Evolutionary conservation across 2,797 vertebrate genomes (phyloP), one percentile per base, ranked within the genome.

Genomic region (Oryzias sinensis): DNA sequence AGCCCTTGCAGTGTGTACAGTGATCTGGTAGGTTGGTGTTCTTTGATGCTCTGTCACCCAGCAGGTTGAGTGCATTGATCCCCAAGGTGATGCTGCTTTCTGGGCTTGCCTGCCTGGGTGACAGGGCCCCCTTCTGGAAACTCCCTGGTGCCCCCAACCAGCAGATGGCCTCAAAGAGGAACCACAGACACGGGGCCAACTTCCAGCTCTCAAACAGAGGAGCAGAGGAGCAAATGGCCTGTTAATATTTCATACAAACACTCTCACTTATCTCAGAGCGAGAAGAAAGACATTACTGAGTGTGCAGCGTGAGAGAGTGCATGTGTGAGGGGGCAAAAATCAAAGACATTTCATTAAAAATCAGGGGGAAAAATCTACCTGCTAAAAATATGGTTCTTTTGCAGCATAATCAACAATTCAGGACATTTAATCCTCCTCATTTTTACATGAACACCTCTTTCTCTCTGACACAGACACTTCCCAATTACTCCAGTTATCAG

Each of bases 161-260:
- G 88, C 92, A 93, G 92, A 93, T 93, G 92, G 92, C 88, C 91
- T 92, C 91, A 93, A 93, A 93, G 89, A 92, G 89, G 86, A 74
- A 84, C 84, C 79, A 79, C 87, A 91, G 87, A 90, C 79, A 70
- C 80, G 42, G 81, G 81, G 91, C 91, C 90, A 90, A 90, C 81
- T 88, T 88, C 81, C 87, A 90, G 86, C 80, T 86, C 84, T 84
- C 81, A 67, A 87, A 86, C 86, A 86, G 82, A 81, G 86, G 81
- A 84, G 88, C 87, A 88, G 87, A 82, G 88, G 81, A 88, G 87
- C 88, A 88, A 89, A 90, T 86, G 87, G 83, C 84, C 81, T 84
- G 87, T 91, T 89, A 91, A 90, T 91, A 90, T 91, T 90, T 90
- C 82, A 91, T 90, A 90, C 76, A 87, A 83, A 85, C 83, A 80